Evolutionary conservation across 1,140 invertebrate genomes (phyloP).

Genomic region (Onthophagus taurus): DNA sequence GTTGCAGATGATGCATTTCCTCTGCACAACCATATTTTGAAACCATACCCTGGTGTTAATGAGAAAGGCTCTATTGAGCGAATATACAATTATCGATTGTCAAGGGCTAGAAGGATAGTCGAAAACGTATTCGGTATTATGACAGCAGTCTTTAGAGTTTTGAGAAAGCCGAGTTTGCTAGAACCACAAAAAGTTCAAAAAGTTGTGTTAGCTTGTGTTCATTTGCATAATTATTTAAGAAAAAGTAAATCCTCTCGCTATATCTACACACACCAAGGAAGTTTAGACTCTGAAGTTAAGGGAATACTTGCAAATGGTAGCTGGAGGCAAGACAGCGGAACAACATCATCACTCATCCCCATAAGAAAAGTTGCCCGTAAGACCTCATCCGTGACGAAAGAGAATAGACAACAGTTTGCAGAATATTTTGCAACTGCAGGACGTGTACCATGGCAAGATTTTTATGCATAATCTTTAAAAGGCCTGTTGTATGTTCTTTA

Average conservation of each 20-base stretch:
- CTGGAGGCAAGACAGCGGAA: no score
- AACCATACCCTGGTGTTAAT: conserved; percentile 37
- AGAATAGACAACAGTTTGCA: no score
- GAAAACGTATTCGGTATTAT: conserved; percentile 48
- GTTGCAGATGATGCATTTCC: conserved; percentile 32
- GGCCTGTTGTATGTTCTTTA: no score
- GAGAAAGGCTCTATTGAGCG: conserved; percentile 29
- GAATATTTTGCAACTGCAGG: no score
- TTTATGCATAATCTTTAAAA: no score
- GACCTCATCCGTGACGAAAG: no score
- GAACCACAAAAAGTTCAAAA: conserved; percentile 23
- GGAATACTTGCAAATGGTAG: no score
- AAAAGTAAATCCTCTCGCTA: no score
- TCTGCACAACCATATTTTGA: conserved; percentile 37
- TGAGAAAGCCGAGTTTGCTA: conserved; percentile 32
- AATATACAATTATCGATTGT: conserved; percentile 37
- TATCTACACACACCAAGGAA: conserved; percentile 8
- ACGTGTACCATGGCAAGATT: no score
- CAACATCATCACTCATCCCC: no score
- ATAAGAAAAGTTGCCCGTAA: no score
- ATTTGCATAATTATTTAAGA: conserved; percentile 15
- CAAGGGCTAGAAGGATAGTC: conserved; percentile 34
- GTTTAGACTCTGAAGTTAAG: conserved; percentile 10
- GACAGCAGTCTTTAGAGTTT: conserved; percentile 36
- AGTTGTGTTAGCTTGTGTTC: conserved; percentile 22